Base-by-base conservation (phyloP, 2,888 invertebrate species). In the Fragum fragum region DNA sequence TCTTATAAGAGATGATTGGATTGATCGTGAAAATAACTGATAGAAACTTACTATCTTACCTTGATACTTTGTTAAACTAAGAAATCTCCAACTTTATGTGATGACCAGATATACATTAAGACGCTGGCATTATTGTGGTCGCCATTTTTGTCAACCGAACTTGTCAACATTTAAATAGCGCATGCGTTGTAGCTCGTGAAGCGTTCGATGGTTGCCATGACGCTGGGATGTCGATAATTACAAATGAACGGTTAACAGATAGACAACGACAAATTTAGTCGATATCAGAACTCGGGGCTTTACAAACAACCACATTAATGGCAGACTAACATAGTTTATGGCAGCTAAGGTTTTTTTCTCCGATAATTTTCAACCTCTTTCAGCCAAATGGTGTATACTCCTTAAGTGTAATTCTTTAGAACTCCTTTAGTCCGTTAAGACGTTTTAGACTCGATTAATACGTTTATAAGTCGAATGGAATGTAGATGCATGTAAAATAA, bases 131-230 rank as follows among this genome's bases (percentile, higher is more conserved):
- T 47, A 32, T 6, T 23, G 66, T 23, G 14, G 66, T 36, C 66
- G 47, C 66, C 66, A 66, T 66, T 39, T 42, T 42, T 26, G 66
- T 66, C 66, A 66, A 66, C 66, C 66, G 66, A 11, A 21, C 7
- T 39, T 71, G 53, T 70, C 52, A 70, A 71, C 36, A 36, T 55
- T 71, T 55, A n/a, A 66, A 66, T 21, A n/a, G 53, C 73, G 73
- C 73, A 73, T 73, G 73, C 73, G 73, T 61, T 21, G 61, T 29
- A 18, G 28, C 73, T 47, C 28, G 53, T 36, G 73, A 73, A 61
- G 73, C 73, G 73, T 73, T 73, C 73, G 73, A 73, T 63, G 73
- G 73, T 73, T 73, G 63, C 73, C 63, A 63, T 73, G 73, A 63
- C n/a, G 57, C 71, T 55, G 39, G 9, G 39, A 39, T 66, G 66